Evolutionary conservation across 2,888 invertebrate genomes (phyloP).

Genomic region (Epiblema foenella): DNA sequence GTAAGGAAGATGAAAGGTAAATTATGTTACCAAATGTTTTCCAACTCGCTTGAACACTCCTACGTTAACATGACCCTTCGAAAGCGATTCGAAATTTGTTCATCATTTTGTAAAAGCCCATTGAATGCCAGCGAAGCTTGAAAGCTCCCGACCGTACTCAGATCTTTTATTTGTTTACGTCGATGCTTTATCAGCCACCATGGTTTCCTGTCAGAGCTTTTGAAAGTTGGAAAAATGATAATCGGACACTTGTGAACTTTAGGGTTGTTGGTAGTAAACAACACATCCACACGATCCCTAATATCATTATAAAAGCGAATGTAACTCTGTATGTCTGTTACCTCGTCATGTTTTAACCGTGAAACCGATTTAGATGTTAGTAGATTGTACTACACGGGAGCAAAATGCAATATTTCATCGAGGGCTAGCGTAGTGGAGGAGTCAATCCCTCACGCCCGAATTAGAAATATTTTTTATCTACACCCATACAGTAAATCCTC

Average conservation of each 20-base stretch:
- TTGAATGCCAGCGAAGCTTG: not conserved
- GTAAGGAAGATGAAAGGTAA: no score
- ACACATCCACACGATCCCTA: not conserved
- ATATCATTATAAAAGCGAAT: no score
- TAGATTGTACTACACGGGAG: no score
- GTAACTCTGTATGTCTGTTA: no score
- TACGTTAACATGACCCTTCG: not conserved
- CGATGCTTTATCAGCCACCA: not conserved
- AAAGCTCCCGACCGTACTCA: slow-evolving; percentile 1
- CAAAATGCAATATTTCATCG: no score
- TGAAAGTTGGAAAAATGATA: not conserved
- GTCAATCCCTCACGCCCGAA: no score
- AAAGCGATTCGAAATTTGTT: not conserved
- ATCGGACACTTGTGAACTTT: not conserved
- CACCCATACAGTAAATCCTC: no score
- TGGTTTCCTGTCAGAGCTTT: not conserved
- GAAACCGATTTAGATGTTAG: no score
- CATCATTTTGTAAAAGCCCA: not conserved
- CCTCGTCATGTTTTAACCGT: no score
- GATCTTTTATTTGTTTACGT: slow-evolving; percentile 3
- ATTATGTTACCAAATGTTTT: no score
- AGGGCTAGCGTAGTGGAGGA: no score
- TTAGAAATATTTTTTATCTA: no score
- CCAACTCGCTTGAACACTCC: not conserved
- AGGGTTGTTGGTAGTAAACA: not conserved